Percentiles rank a stretch among this genome's conserved stretches.
Evolutionary conservation across 2,797 vertebrate species (phyloP).

Genomic region (Decapterus maruadsi): DNA sequence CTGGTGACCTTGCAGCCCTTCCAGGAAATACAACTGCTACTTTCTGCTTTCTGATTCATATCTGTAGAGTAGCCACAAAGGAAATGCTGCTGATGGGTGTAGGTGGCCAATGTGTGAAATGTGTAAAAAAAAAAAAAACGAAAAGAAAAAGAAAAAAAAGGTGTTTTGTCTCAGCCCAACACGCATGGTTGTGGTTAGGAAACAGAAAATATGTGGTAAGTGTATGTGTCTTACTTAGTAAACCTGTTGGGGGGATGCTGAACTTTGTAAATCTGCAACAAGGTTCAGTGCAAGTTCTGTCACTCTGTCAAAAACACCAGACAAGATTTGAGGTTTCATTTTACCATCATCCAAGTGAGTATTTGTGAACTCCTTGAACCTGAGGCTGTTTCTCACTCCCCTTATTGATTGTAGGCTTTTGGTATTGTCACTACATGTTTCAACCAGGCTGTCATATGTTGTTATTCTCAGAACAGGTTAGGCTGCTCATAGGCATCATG

Average conservation of each 20-base stretch:
- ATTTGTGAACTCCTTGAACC: neutral
- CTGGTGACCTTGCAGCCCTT: slow-evolving; percentile 25
- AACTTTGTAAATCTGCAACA: neutral
- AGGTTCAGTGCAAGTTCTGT: neutral
- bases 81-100: slow-evolving; percentile 20
- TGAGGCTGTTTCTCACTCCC: neutral
- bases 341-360: neutral
- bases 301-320: too few relatives aligned
- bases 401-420: neutral
- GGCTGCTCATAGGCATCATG: neutral
- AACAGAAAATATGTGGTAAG: slow-evolving; percentile 7
- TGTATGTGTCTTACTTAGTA: neutral
- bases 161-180: neutral
- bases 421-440: slow-evolving; percentile 25
- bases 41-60: neutral
- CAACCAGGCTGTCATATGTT: neutral
- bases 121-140: slow-evolving; percentile 28
- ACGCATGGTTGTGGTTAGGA: neutral
- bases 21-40: slow-evolving; percentile 30
- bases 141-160: slow-evolving; percentile 6
- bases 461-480: slow-evolving; percentile 35
- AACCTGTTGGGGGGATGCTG: neutral
- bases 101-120: neutral
- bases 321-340: neutral
- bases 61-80: slow-evolving; percentile 7